Percentiles rank a stretch among this genome's conserved stretches.
These are phyloP conservation scores for Phrynocephalus versicolor DNA, from an alignment of 2,113 vertebrate genomes.

Conservation along the genomic window DNA sequence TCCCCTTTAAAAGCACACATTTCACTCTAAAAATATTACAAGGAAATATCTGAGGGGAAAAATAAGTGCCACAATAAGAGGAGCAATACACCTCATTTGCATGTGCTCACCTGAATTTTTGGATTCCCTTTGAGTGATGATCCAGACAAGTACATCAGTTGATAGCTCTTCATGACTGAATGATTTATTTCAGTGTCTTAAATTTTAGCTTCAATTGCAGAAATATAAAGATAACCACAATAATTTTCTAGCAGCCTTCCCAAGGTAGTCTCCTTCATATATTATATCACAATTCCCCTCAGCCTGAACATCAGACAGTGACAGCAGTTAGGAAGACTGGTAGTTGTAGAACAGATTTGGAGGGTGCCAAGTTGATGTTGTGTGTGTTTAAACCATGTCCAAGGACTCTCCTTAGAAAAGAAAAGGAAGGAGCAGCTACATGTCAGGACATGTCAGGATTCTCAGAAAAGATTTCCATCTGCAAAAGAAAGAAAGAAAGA, in stretches of 20 bases:
- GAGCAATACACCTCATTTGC: background rate
- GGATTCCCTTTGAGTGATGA: background rate
- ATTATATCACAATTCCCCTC: background rate
- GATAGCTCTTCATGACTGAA: background rate
- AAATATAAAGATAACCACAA: background rate
- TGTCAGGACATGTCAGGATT: no score
- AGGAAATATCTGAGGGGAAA: background rate
- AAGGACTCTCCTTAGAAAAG: background rate
- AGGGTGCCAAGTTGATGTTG: background rate
- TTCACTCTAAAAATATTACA: background rate
- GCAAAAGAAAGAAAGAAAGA: no score
- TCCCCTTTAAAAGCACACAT: background rate
- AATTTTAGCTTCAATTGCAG: background rate
- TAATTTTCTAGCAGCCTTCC: background rate
- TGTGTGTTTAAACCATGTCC: background rate
- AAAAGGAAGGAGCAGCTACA: background rate
- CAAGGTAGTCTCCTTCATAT: no score
- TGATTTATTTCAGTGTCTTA: background rate
- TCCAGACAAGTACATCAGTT: background rate
- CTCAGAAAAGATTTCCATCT: no score
- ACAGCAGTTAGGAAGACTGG: background rate
- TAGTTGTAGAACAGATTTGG: background rate
- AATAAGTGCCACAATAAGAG: background rate
- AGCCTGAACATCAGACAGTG: background rate
- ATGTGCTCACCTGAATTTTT: background rate